Conservation (phyloP, 2,888 invertebrate genomes). For the Trachelus stipa region DNA sequence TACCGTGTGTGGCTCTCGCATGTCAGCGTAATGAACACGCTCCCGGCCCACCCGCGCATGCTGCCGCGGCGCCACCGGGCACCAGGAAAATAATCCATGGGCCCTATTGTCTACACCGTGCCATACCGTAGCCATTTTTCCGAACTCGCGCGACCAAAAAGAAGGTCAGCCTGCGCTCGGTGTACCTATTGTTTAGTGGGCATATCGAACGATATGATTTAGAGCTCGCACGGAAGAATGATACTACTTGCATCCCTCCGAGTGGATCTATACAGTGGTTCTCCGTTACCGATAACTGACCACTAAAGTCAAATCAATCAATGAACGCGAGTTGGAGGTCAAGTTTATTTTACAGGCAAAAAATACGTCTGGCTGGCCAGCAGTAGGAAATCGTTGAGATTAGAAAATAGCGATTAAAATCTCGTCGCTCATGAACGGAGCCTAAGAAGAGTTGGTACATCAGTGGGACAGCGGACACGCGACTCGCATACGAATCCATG, state of each 20-base stretch:
- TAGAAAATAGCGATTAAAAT: background rate
- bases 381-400: background rate
- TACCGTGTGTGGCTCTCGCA: constrained; percentile 37
- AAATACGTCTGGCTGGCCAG: background rate
- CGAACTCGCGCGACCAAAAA: constrained; percentile 31
- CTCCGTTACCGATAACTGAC: constrained; percentile 18
- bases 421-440: constrained; percentile 33
- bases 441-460: constrained; percentile 29
- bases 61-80: constrained; percentile 11
- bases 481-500: constrained; percentile 53
- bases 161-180: constrained; percentile 29
- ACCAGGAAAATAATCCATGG: constrained; percentile 22
- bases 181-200: constrained; percentile 47
- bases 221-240: constrained; percentile 29
- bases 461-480: constrained; percentile 57
- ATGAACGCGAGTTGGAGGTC: background rate
- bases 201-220: constrained; percentile 50
- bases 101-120: constrained; percentile 41
- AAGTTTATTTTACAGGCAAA: background rate
- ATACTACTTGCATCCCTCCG: constrained; percentile 6
- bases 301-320: background rate
- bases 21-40: constrained; percentile 56
- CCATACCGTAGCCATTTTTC: constrained; percentile 41
- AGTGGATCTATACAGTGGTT: constrained; percentile 28
- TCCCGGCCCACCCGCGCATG: constrained; percentile 48